Evolutionary conservation across 2,888 invertebrate species (phyloP), one percentile per base, ranked within the genome.

Genomic region (Mystacides longicornis): DNA sequence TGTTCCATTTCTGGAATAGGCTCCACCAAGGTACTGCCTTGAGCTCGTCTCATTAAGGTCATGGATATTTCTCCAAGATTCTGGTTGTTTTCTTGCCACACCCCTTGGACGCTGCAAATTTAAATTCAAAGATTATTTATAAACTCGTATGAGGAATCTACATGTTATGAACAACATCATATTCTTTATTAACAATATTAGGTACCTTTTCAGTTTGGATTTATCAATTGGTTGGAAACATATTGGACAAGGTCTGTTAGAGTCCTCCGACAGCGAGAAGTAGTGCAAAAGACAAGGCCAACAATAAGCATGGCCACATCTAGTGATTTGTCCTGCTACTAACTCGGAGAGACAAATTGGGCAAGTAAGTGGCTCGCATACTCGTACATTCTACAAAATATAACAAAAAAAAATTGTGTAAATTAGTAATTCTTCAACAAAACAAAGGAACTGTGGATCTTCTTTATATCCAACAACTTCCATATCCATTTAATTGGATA

Each of bases 211-310:
- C 63, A 97, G 80, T 67, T 95, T 92, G 33, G 81, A 75, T 57
- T 85, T 86, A 60, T 87, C 81, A 51, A 97, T 77, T 1, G 86
- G 80, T 65, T 93, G 90, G 64, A 86, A 87, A 71, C 97, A 98
- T 61, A 98, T 95, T 0, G 97, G 97, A 70, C 97, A 97, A 66
- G 87, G 88, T 27, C 86, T 78, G 77, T 87, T 88, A 21, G 83
- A 75, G 67, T 89, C 86, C 64, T 96, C 95, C 51, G 89, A 87
- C 2, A 94, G 75, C 1, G 90, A 86, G 43, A 93, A 79, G 68
- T 96, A 96, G 71, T 96, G 96, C 49, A 98, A 79, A 64, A 94
- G 83, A 67, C 97, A 98, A 0, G 94, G 82, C 94, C 93, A 97
- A 71, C 97, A 98, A 71, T 90, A 96, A 60, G 93, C 87, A 69